Base-by-base conservation (phyloP, 2,797 vertebrate genomes). In the Nyctibius grandis region DNA sequence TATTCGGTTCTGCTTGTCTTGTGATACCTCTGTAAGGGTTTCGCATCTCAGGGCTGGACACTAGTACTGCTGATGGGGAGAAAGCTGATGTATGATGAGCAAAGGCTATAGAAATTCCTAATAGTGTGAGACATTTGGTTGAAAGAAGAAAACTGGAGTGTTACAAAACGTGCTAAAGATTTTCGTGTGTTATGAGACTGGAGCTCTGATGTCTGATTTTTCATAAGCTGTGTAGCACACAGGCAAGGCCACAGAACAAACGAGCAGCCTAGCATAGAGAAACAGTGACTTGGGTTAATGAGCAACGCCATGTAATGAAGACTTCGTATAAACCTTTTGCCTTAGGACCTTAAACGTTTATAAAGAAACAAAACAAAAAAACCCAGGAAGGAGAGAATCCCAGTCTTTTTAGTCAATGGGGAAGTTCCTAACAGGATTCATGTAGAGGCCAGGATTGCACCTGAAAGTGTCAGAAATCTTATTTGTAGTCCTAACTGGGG, bases 21-120 rank as follows among this genome's bases (percentile, higher is more conserved):
- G 45, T 0, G 16, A 0, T 38, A 3, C 14, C 36, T 78, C n/a
- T 6, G 6, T 21, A 2, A 38, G 33, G 53, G 31, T 54, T 81
- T 77, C 0, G 0, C 17, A 1, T 74, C 36, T 51, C 16, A 0
- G 36, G 33, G 51, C 64, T 86, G 89, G 74, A 10, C 78, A 22
- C 60, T 59, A 8, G 15, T 4, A 2, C 44, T 47, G 70, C 77
- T 9, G 34, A n/a, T 57, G 59, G 69, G 17, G 36, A 40, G 57
- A 70, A 53, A 74, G 29, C 57, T 50, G 48, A 19, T 57, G 65
- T 12, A 9, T 2, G 6, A 15, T 2, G 13, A 67, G 56, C 36
- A 4, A 10, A 73, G 85, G 54, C 7, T 36, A 0, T 14, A 38
- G 47, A 61, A 88, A 81, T 60, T 31, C 3, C 0, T 47, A 40